These are phyloP conservation scores for Picathartes gymnocephalus DNA, from an alignment of 2,113 vertebrate species.

Conservation along the genomic window DNA sequence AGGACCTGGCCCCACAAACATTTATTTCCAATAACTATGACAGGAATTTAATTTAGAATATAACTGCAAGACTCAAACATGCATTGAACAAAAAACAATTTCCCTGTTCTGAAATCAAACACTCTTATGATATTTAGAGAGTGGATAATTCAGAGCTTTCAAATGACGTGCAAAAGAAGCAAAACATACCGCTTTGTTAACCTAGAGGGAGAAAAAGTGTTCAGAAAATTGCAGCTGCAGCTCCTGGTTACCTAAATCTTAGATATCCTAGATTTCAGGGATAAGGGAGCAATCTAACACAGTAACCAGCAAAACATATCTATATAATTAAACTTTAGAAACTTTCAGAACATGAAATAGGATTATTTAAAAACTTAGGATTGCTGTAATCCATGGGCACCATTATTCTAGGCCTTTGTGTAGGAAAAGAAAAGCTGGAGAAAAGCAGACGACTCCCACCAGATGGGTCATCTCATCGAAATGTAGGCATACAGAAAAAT, in stretches of 20 bases:
- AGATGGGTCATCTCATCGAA: not conserved
- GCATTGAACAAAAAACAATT: not conserved
- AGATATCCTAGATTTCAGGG: not conserved
- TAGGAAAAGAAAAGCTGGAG: not conserved
- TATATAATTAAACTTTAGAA: not conserved
- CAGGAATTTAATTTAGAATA: not conserved
- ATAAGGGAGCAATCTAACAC: not conserved
- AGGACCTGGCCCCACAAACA: not conserved
- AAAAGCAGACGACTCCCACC: not conserved
- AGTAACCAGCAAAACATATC: not conserved
- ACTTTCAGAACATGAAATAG: not conserved
- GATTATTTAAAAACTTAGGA: not conserved
- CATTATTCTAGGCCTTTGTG: not conserved
- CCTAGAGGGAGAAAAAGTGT: not conserved
- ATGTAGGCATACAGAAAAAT: not conserved
- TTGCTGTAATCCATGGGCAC: not conserved
- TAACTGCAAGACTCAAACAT: not conserved
- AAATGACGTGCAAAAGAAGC: not conserved
- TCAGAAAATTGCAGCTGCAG: not conserved
- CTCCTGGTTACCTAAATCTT: not conserved
- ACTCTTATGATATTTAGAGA: not conserved
- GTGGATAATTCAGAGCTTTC: not conserved
- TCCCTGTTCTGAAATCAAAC: not conserved
- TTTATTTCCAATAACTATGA: not conserved
- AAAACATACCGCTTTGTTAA: not conserved